Percentiles rank a stretch among this genome's conserved stretches.
phyloP scores from a whole-genome alignment of 2,113 vertebrate genomes.

The Marmota monax region DNA sequence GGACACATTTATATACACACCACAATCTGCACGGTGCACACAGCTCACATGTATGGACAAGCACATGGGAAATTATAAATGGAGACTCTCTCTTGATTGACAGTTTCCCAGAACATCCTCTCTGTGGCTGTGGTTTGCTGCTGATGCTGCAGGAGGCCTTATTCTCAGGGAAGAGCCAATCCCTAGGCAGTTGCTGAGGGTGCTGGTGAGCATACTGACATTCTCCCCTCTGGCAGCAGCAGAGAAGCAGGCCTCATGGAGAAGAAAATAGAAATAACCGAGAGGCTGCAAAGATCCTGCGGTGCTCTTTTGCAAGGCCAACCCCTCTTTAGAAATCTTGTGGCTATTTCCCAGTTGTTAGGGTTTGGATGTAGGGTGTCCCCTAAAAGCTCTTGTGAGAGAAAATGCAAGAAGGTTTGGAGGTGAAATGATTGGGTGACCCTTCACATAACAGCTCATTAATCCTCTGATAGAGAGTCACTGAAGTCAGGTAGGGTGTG shows the following conservation, averaged over 20 bases:
- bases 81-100: too few species aligned
- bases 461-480: too few species aligned
- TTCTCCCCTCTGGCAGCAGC: neutral
- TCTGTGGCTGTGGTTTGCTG: neutral
- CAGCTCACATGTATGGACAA: neutral
- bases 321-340: too few species aligned
- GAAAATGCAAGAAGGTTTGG: too few species aligned
- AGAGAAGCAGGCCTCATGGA: neutral
- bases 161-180: neutral
- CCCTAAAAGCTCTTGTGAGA: too few species aligned
- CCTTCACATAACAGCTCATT: too few species aligned
- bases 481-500: too few species aligned
- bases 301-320: too few species aligned
- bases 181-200: neutral
- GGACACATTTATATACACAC: neutral
- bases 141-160: neutral
- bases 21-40: neutral
- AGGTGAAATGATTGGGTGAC: too few species aligned
- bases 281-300: neutral
- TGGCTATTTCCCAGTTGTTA: too few species aligned
- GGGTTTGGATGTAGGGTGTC: too few species aligned
- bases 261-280: neutral
- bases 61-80: too few species aligned
- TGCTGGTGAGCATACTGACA: neutral
- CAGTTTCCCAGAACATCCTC: neutral